phyloP scores from a whole-genome alignment of 2,888 invertebrate genomes.

The Macrophya alboannulata region DNA sequence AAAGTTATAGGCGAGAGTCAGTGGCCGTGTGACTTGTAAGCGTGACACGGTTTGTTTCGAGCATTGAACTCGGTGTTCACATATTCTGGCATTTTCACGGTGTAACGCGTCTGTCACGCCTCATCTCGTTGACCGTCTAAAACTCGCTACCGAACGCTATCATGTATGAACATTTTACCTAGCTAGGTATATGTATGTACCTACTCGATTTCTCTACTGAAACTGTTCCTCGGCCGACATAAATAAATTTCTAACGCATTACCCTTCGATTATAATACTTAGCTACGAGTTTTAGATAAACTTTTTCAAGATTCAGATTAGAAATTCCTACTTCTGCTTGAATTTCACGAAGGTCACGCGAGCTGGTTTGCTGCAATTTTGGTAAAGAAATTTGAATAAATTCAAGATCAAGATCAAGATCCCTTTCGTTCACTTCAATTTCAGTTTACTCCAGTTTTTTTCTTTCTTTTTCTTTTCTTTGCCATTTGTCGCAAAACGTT shows the following conservation, averaged over 20 bases:
- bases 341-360: too few relatives aligned
- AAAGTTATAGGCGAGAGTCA: constrained; percentile 13
- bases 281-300: neutral
- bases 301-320: neutral
- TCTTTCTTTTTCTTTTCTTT: too few relatives aligned
- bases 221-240: constrained; percentile 52
- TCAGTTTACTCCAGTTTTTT: neutral
- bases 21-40: constrained; percentile 32
- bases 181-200: neutral
- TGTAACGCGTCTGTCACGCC: constrained; percentile 52
- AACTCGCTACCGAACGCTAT: constrained; percentile 27
- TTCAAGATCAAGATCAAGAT: too few relatives aligned
- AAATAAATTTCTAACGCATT: neutral
- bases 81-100: constrained; percentile 54
- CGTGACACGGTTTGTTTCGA: constrained; percentile 55
- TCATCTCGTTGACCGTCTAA: constrained; percentile 46
- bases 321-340: too few relatives aligned
- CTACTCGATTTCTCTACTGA: constrained; percentile 39
- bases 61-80: constrained; percentile 53
- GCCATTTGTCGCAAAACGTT: neutral
- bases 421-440: neutral
- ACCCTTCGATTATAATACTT: neutral
- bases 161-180: constrained; percentile 5
- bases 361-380: too few relatives aligned
- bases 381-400: too few relatives aligned